phyloP scores from a whole-genome alignment of 1,140 invertebrate species.

The Nasonia giraulti region DNA sequence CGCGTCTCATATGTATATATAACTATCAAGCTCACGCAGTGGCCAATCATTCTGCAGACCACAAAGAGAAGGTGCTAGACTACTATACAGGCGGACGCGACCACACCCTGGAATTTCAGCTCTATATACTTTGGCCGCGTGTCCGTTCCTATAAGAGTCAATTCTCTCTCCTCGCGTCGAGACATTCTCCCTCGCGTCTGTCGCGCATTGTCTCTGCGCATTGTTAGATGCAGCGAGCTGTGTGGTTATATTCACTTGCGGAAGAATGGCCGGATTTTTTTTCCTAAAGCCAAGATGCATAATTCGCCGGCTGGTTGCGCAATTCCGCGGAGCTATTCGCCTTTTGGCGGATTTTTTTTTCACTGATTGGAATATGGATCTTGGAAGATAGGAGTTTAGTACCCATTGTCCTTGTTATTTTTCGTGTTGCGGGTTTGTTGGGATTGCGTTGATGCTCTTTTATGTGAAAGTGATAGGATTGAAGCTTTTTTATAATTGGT shows the following conservation, averaged over 20 bases:
- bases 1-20: slow-evolving; percentile 3
- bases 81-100: slow-evolving; percentile 5
- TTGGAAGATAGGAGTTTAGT: slow-evolving; percentile 5
- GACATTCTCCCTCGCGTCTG: neutral
- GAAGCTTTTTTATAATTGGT: too few relatives aligned
- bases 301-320: neutral
- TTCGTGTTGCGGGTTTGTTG: too few relatives aligned
- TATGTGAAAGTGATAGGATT: too few relatives aligned
- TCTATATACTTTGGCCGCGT: slow-evolving; percentile 46
- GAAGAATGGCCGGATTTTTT: neutral
- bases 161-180: neutral
- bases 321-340: neutral
- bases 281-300: neutral
- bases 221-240: neutral
- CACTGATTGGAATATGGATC: neutral
- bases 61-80: slow-evolving; percentile 14
- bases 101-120: slow-evolving; percentile 71
- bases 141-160: slow-evolving; percentile 43
- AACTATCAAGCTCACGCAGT: neutral
- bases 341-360: neutral
- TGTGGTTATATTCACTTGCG: neutral
- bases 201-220: slow-evolving; percentile 17
- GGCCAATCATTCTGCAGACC: too few relatives aligned
- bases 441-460: too few relatives aligned
- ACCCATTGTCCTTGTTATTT: neutral